Conservation (phyloP, 2,113 vertebrate genomes). For the Osmerus eperlanus region DNA sequence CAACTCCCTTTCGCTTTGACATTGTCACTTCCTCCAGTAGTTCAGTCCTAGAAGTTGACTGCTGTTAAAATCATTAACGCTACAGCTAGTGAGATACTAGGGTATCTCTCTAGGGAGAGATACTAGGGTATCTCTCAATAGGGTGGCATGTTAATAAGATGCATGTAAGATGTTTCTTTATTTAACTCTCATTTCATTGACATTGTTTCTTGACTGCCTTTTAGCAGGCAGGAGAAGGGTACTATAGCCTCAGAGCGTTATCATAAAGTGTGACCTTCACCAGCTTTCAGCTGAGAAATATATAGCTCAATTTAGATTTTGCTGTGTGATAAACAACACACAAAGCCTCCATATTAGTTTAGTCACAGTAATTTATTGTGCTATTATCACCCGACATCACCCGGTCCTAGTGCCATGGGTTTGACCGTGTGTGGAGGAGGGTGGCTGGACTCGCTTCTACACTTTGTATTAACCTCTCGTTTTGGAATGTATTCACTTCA, state of each 20-base stretch:
- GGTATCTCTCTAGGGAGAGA: no score
- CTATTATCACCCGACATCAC: constrained; percentile 11
- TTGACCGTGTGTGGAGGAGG: not conserved
- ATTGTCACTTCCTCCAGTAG: no score
- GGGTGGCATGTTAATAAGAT: not conserved
- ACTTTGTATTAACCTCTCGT: no score
- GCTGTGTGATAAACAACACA: constrained; percentile 33
- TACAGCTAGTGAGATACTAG: no score
- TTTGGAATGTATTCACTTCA: no score
- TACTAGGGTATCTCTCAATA: no score
- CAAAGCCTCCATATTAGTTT: constrained; percentile 31
- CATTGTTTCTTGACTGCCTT: not conserved
- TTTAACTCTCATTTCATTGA: constrained; percentile 2
- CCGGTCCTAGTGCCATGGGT: not conserved
- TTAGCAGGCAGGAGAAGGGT: not conserved
- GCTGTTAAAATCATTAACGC: no score
- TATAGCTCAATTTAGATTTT: constrained; percentile 38
- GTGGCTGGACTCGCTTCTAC: no score
- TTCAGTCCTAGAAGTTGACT: no score
- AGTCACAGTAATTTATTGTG: constrained; percentile 30
- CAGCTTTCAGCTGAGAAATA: constrained; percentile 13
- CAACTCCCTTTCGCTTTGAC: no score
- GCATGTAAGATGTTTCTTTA: not conserved
- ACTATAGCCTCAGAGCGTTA: not conserved
- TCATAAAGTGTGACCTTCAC: constrained; percentile 38